Evolutionary conservation across 2,888 invertebrate species (phyloP).

Genomic region (Caenorhabditis sp.): DNA sequence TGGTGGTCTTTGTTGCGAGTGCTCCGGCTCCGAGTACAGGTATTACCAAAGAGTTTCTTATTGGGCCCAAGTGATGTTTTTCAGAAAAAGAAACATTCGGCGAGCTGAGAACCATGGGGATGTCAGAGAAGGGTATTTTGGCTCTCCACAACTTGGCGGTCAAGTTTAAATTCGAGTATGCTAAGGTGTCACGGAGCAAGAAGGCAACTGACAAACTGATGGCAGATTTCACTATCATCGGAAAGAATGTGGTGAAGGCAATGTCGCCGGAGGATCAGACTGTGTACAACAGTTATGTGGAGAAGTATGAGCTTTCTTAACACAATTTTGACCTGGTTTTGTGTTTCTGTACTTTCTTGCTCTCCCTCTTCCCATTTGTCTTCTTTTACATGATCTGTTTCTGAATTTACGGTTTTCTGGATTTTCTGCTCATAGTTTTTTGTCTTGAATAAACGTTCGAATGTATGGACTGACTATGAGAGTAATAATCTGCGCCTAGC

Average conservation of each 20-base stretch:
- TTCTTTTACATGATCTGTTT: neutral
- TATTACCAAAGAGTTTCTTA: neutral
- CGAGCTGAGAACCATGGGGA: slow-evolving; percentile 3
- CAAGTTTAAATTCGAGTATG: slow-evolving; percentile 4
- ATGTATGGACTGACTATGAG: too few species aligned
- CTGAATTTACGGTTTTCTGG: neutral
- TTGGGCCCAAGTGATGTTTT: neutral
- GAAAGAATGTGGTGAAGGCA: slow-evolving; percentile 5
- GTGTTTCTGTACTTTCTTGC: neutral
- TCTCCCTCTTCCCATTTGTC: neutral
- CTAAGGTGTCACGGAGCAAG: slow-evolving; percentile 4
- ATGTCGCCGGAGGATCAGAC: slow-evolving; percentile 13
- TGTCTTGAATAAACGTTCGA: too few species aligned
- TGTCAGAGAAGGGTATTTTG: slow-evolving; percentile 20
- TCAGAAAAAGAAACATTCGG: slow-evolving; percentile 7
- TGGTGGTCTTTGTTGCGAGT: neutral
- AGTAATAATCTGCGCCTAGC: too few species aligned
- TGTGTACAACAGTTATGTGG: slow-evolving; percentile 2
- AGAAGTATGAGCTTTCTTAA: slow-evolving; percentile 2
- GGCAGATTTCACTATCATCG: slow-evolving; percentile 1
- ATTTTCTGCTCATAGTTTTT: too few species aligned
- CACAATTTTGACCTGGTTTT: neutral
- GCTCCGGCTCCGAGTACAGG: slow-evolving; percentile 4
- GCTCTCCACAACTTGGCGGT: slow-evolving; percentile 1
- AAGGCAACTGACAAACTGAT: slow-evolving; percentile 14